phyloP scores from a whole-genome alignment of 2,888 invertebrate species.

The Halocaridina rubra region DNA sequence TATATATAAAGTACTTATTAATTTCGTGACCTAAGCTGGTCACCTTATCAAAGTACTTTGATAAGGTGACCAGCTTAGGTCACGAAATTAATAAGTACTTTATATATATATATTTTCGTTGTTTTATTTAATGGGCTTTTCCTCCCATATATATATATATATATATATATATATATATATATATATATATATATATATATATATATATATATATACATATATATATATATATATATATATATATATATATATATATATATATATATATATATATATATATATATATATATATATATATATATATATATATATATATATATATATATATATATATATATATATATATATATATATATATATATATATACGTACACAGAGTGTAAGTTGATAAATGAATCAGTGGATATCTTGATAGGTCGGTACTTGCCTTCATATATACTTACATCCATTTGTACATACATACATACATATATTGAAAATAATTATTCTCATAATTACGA shows the following conservation, averaged over 20 bases:
- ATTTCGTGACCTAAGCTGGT: no score
- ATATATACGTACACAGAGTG: background rate
- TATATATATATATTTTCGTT: background rate
- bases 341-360: background rate
- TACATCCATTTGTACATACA: no score
- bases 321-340: background rate
- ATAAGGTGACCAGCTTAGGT: no score
- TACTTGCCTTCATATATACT: no score
- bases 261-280: background rate
- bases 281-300: background rate
- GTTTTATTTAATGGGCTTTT: background rate
- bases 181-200: background rate
- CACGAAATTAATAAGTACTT: no score
- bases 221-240: background rate
- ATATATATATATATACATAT: background rate
- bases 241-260: background rate
- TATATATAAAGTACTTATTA: no score
- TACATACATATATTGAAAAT: no score
- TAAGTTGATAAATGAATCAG: background rate
- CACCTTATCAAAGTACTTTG: no score
- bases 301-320: background rate
- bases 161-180: background rate
- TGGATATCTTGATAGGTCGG: no score
- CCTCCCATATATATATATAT: background rate
- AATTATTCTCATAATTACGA: no score